Conservation (phyloP, 2,888 invertebrate genomes). For the Epistrophe eligans region DNA sequence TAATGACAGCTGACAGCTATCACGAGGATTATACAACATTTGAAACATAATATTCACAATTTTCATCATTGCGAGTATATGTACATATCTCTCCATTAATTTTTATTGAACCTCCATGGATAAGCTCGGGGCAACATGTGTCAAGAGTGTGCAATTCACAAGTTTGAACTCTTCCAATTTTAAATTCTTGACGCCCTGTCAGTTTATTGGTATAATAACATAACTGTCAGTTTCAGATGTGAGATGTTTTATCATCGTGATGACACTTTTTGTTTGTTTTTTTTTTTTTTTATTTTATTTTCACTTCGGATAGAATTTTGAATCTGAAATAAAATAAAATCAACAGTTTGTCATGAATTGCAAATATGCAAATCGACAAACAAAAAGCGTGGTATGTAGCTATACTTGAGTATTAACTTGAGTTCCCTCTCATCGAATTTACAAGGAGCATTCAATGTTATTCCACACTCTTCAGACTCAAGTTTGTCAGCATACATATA, state of each 20-base stretch:
- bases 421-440: conserved; percentile 1
- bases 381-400: not conserved
- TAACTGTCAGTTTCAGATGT: conserved; percentile 11
- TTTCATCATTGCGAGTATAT: not conserved
- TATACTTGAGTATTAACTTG: not conserved
- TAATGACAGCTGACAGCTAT: conserved; percentile 12
- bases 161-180: conserved; percentile 56
- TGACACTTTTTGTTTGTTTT: not conserved
- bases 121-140: not conserved
- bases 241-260: not conserved
- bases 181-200: conserved; percentile 54
- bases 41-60: not conserved
- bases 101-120: not conserved
- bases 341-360: not conserved
- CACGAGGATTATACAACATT: not conserved
- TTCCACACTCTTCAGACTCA: conserved; percentile 28
- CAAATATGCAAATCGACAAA: conserved; percentile 15
- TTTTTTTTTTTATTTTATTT: not conserved
- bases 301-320: not conserved
- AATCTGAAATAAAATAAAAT: conserved; percentile 6
- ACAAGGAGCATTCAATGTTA: conserved; percentile 54
- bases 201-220: conserved; percentile 7
- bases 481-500: conserved; percentile 41
- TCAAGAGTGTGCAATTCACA: conserved; percentile 55
- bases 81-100: not conserved